Base-by-base conservation (phyloP, 2,113 vertebrate genomes). In the Rattus rattus region DNA sequence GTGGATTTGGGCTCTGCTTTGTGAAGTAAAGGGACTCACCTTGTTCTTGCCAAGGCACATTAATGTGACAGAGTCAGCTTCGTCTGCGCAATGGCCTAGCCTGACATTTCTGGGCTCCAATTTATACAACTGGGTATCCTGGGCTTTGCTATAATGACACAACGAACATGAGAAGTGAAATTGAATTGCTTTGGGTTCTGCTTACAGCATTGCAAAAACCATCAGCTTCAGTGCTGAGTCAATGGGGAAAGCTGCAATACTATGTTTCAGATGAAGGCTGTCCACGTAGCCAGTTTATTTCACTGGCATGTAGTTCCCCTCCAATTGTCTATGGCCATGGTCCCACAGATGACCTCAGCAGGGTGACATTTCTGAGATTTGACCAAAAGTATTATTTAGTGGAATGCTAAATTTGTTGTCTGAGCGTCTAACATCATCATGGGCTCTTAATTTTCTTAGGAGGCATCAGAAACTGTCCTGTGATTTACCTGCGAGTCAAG, bases 361-460 rank as follows among this genome's bases (percentile, higher is more conserved):
- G 19, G 33, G 22, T 88, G 14, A 56, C 6, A 17, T 65, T 84
- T 84, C 56, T n/a, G n/a, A 10, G 7, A 67, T 79, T 77, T 93
- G 33, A 93, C 61, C 5, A 14, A 90, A 72, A 59, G 24, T 6
- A 59, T 70, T 11, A 54, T 28, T 49, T 12, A 61, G 28, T 69
- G 65, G 65, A 52, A 43, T 75, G 75, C 8, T 73, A 76, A 56
- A 77, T 54, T 33, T 83, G 1, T 86, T 61, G 7, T 30, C 22
- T 90, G 67, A 26, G 61, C 63, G 63, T n/a, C 69, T 17, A 26
- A 19, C 10, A 69, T 86, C 72, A 59, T 79, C 16, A 26, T 5
- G 91, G 17, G 12, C 52, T 73, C 26, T 77, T 83, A 59, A 59
- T 59, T 59, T 80, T 93, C 61, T 85, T 90, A 72, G 16, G 26